A percentile compares a stretch with the other conserved stretches of the same genome.
Evolutionary conservation across 2,797 vertebrate genomes (phyloP).

Genomic region (Chelon labrosus): DNA sequence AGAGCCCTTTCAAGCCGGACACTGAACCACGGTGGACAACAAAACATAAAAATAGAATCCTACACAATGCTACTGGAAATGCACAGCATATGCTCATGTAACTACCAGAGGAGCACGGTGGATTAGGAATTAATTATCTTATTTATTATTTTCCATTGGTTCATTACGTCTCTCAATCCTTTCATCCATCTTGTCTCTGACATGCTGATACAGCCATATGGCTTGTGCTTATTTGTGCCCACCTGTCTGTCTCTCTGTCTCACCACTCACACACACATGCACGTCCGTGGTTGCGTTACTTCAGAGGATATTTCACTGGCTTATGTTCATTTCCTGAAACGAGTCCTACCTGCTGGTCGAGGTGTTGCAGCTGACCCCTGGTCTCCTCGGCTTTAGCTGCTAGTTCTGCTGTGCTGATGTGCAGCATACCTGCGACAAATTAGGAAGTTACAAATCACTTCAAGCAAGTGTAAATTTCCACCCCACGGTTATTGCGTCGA

Average conservation of each 20-base stretch:
- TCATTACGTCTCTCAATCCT: conserved; percentile 24
- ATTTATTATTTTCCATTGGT: conserved; percentile 3
- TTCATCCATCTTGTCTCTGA: conserved; percentile 32
- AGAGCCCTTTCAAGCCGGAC: conserved; percentile 24
- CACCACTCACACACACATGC: conserved; percentile 17
- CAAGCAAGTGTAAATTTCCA: background rate
- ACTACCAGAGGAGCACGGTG: background rate
- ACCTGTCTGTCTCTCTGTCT: conserved; percentile 22
- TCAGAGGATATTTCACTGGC: background rate
- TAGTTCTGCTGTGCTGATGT: conserved; percentile 90
- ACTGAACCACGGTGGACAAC: conserved; percentile 1
- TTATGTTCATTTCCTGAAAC: background rate
- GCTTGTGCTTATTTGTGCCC: conserved; percentile 46
- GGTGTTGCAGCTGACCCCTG: conserved; percentile 90
- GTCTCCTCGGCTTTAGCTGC: conserved; percentile 95
- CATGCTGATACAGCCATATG: conserved; percentile 65
- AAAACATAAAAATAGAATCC: background rate
- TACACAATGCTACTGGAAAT: background rate
- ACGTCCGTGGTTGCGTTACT: background rate
- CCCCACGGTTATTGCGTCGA: conserved; percentile 14
- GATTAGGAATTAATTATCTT: background rate
- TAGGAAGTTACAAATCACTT: conserved; percentile 36
- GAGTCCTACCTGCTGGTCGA: conserved; percentile 90
- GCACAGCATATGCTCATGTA: background rate
- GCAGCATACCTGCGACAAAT: conserved; percentile 75